These are phyloP conservation scores for Cephalopachus bancanus DNA, from an alignment of 2,797 vertebrate species.

Conservation along the genomic window DNA sequence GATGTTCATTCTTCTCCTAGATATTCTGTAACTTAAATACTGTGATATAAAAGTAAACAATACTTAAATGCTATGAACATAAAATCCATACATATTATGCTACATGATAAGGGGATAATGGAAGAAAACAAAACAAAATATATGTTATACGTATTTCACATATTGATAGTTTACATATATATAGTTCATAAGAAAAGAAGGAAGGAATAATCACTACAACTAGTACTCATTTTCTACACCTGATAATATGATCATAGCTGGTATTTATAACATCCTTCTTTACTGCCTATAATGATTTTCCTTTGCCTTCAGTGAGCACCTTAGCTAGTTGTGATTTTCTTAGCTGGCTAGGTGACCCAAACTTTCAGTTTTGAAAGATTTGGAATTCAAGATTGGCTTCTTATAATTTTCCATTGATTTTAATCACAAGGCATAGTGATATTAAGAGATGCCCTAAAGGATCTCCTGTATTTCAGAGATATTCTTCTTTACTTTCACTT, in stretches of 20 bases:
- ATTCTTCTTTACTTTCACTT: not conserved
- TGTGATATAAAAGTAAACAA: not conserved
- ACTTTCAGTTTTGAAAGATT: not conserved
- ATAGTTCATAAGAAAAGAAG: not conserved
- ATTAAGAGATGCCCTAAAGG: too few species aligned
- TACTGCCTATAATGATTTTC: not conserved
- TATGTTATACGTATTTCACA: not conserved
- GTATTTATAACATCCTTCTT: not conserved
- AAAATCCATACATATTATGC: not conserved
- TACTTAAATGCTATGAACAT: not conserved
- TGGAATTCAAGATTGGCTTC: not conserved
- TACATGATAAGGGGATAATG: not conserved
- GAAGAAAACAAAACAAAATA: not conserved
- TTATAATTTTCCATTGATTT: not conserved
- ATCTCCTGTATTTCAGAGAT: not conserved
- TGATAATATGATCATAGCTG: too few species aligned
- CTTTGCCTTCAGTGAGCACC: not conserved
- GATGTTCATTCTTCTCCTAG: too few species aligned
- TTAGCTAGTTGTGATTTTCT: not conserved
- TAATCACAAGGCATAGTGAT: not conserved
- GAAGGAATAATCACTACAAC: not conserved
- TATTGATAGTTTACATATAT: not conserved
- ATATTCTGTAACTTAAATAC: not conserved
- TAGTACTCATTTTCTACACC: not conserved
- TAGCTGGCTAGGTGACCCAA: not conserved